Percentiles rank a stretch among this genome's conserved stretches.
Conservation (phyloP, 2,888 invertebrate genomes). For the Lithophane ornitopus region DNA sequence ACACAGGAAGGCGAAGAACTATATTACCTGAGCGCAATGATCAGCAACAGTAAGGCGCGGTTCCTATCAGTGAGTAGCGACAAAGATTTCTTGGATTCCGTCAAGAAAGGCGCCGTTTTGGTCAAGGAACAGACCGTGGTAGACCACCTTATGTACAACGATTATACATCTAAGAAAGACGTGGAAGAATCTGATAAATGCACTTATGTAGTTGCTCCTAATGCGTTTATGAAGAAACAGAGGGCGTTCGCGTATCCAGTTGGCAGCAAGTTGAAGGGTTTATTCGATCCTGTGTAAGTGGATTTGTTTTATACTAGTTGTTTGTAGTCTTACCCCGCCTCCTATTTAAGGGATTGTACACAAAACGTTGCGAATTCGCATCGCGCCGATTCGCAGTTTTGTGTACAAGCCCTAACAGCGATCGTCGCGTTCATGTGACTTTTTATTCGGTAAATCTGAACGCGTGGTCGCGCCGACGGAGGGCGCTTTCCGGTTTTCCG, state of each 20-base stretch:
- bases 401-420: too few species aligned
- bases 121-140: slow-evolving; percentile 93
- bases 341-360: too few species aligned
- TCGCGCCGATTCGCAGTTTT: too few species aligned
- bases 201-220: slow-evolving; percentile 94
- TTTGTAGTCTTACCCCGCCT: too few species aligned
- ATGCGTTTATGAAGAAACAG: slow-evolving; percentile 91
- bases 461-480: too few species aligned
- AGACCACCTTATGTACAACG: slow-evolving; percentile 92
- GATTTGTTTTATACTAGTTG: background rate
- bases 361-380: too few species aligned
- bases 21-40: slow-evolving; percentile 83
- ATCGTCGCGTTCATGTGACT: too few species aligned
- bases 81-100: slow-evolving; percentile 77
- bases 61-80: slow-evolving; percentile 78
- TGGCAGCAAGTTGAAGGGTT: slow-evolving; percentile 90
- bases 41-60: slow-evolving; percentile 81
- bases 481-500: too few species aligned
- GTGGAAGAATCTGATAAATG: slow-evolving; percentile 92
- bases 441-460: too few species aligned
- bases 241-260: slow-evolving; percentile 94
- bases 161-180: slow-evolving; percentile 91
- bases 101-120: slow-evolving; percentile 81
- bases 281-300: slow-evolving; percentile 93
- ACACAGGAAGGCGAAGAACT: slow-evolving; percentile 84